These are phyloP conservation scores for Hymenochirus boettgeri DNA, from an alignment of 2,113 vertebrate genomes.

Conservation along the genomic window DNA sequence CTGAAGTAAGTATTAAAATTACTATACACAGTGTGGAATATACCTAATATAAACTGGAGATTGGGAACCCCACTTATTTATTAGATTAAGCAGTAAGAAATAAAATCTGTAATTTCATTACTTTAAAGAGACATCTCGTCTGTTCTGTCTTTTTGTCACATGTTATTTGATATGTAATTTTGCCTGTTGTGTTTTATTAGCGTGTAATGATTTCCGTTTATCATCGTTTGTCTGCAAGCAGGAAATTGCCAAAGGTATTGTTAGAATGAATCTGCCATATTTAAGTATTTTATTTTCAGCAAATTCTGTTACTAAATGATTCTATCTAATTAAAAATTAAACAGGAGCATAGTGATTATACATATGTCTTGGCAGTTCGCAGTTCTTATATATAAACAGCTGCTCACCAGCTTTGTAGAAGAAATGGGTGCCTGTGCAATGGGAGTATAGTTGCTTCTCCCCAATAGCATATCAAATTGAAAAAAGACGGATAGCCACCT, in stretches of 20 bases:
- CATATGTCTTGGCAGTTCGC: background rate
- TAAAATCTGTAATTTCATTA: constrained; percentile 65
- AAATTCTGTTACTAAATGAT: constrained; percentile 38
- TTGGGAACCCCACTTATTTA: background rate
- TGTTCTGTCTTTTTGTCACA: constrained; percentile 61
- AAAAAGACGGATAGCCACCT: too few species aligned
- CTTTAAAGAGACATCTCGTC: constrained; percentile 60
- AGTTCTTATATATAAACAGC: too few species aligned
- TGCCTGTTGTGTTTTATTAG: constrained; percentile 60
- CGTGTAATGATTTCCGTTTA: constrained; percentile 68
- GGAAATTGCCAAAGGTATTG: constrained; percentile 45
- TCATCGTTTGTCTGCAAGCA: constrained; percentile 65
- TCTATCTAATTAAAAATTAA: constrained; percentile 3
- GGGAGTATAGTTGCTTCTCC: too few species aligned
- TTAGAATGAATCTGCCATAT: constrained; percentile 54
- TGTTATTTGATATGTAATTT: constrained; percentile 49
- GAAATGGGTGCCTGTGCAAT: too few species aligned
- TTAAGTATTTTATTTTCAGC: constrained; percentile 39
- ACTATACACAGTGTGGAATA: background rate
- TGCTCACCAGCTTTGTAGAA: too few species aligned
- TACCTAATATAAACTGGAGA: background rate
- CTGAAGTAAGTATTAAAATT: too few species aligned
- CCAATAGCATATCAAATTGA: too few species aligned
- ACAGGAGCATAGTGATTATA: constrained; percentile 11
- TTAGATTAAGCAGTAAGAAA: constrained; percentile 55